These are phyloP conservation scores for Amorpha juglandis DNA, from an alignment of 2,888 invertebrate genomes.

Conservation along the genomic window DNA sequence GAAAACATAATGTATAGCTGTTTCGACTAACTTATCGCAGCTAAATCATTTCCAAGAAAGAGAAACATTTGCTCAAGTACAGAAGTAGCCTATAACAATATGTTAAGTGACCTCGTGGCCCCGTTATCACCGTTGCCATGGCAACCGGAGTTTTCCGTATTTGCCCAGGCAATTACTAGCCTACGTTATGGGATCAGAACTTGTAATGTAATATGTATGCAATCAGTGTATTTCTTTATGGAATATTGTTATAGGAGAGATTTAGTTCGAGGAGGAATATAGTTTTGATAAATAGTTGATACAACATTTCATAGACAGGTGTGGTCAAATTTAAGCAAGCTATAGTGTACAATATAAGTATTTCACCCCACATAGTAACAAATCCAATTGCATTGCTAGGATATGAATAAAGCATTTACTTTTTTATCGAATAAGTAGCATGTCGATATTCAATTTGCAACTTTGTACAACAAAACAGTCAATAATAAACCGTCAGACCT, in stretches of 20 bases:
- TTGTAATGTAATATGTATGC: conserved; percentile 20
- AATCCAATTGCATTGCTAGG: too few species aligned
- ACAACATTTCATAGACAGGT: too few species aligned
- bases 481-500: too few species aligned
- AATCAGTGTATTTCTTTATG: conserved; percentile 14
- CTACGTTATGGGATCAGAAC: conserved; percentile 11
- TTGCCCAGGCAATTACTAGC: conserved; percentile 20
- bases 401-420: too few species aligned
- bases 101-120: conserved; percentile 22
- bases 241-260: not conserved
- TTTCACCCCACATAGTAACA: too few species aligned
- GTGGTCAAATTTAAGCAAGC: too few species aligned
- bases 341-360: too few species aligned
- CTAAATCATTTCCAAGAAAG: conserved; percentile 19
- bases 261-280: not conserved
- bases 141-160: conserved; percentile 19
- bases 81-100: conserved; percentile 16
- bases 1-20: not conserved
- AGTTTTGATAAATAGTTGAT: too few species aligned
- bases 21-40: not conserved
- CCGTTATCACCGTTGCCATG: conserved; percentile 17
- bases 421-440: too few species aligned
- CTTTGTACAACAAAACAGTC: too few species aligned
- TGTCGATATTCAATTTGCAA: too few species aligned
- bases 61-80: not conserved